Evolutionary conservation across 2,797 vertebrate species (phyloP), one percentile per base, ranked within the genome.

Genomic region (Xenentodon cancila): DNA sequence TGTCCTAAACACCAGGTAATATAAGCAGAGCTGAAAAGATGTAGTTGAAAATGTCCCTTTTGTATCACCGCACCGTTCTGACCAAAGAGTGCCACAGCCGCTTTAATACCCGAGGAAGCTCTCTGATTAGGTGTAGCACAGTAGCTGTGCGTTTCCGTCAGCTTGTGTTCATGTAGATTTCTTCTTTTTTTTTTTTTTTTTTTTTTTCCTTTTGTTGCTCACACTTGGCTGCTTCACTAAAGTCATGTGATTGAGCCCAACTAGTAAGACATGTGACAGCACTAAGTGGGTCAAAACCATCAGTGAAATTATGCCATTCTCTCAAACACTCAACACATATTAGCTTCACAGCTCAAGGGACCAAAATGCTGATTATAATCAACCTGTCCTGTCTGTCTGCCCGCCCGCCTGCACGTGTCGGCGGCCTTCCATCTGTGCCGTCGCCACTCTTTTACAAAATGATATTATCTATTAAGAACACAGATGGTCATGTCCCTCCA

Each of bases 261-360:
- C 73, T 69, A 68, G 43, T 19, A 34, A 56, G 68, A 84, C 84
- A 85, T 80, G 79, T 90, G 88, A 81, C 61, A 9, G 11, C 50
- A 68, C 34, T 61, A 91, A 89, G 45, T 92, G 84, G 89, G 89
- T 90, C 89, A 89, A 73, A 88, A 79, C 77, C 79, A 88, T 75
- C 80, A 73, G 74, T 6, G 67, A 84, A 88, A 84, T 84, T 21
- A 67, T 91, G 81, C 73, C 84, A 76, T 82, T 66, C 67, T 60
- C 59, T 44, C 51, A 16, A 25, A 71, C 64, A 42, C 55, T 48
- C 43, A 16, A 1, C 55, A 50, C 58, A 46, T 49, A 47, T 16
- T 63, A 62, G 68, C 53, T 32, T 66, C 64, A n/a, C 59, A 44
- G 63, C 82, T 85, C 78, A 56, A 25, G 78, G 75, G 84, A 89